Evolutionary conservation across 2,797 vertebrate genomes (phyloP).

Genomic region (Australoheros facetus): DNA sequence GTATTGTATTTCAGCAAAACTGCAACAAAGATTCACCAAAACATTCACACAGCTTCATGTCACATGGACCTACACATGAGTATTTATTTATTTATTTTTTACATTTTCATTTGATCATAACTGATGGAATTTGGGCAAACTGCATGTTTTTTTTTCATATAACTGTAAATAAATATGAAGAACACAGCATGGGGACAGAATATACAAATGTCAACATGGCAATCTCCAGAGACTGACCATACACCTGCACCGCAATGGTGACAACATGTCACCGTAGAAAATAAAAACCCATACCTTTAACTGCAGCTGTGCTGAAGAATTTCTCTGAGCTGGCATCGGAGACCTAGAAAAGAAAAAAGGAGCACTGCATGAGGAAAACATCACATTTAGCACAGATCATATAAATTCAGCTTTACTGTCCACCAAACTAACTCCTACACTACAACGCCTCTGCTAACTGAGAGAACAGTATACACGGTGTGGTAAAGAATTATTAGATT

Average conservation of each 20-base stretch:
- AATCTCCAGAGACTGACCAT: neutral
- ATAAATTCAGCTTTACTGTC: neutral
- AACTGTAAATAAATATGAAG: neutral
- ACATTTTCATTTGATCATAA: neutral
- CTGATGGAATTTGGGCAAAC: neutral
- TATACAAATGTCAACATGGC: neutral
- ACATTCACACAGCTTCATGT: neutral
- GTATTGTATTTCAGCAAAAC: constrained; percentile 29
- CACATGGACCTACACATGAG: neutral
- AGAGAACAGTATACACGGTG: neutral
- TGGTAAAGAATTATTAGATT: neutral
- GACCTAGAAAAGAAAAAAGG: constrained; percentile 81
- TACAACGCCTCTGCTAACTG: neutral
- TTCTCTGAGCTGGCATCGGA: constrained; percentile 97
- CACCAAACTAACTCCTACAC: neutral
- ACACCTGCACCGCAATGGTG: neutral
- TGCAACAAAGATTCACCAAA: constrained; percentile 10
- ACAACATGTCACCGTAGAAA: neutral
- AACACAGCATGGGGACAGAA: neutral
- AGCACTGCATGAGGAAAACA: constrained; percentile 44
- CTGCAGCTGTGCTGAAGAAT: constrained; percentile 92
- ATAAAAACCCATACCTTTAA: constrained; percentile 87
- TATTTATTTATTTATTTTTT: neutral
- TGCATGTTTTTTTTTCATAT: constrained; percentile 3
- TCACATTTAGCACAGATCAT: neutral